A percentile compares a stretch with the other conserved stretches of the same genome.
Conservation (phyloP, 1,140 invertebrate genomes). For the Drosophila quadrilineata region DNA sequence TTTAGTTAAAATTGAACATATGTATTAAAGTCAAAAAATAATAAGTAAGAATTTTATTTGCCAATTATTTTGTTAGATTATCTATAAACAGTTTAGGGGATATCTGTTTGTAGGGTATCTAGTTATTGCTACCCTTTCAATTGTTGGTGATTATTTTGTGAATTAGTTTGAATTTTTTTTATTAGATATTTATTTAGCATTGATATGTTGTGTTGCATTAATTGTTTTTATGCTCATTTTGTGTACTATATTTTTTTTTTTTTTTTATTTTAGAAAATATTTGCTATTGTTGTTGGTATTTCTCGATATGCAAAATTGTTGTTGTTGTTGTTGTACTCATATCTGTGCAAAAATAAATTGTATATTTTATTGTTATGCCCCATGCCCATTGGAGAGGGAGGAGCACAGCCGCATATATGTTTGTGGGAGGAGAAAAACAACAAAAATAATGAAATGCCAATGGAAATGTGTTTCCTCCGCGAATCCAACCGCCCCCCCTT, state of each 20-base stretch:
- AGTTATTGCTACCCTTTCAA: neutral
- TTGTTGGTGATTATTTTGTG: neutral
- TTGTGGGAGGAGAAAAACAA: constrained; percentile 11
- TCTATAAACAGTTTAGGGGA: neutral
- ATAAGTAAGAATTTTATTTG: neutral
- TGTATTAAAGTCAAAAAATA: too few relatives aligned
- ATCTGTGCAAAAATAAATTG: constrained; percentile 24
- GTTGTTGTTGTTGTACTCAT: constrained; percentile 10
- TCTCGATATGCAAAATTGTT: neutral
- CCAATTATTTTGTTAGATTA: too few relatives aligned
- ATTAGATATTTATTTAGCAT: constrained; percentile 18
- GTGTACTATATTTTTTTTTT: too few relatives aligned
- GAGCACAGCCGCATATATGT: neutral
- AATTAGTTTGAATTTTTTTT: neutral
- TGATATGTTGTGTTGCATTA: constrained; percentile 15
- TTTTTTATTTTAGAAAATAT: constrained; percentile 20
- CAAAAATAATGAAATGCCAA: constrained; percentile 41
- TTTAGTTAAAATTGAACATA: too few relatives aligned
- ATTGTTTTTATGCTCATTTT: constrained; percentile 24
- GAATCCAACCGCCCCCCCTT: too few relatives aligned
- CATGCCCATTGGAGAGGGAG: neutral
- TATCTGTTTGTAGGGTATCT: neutral
- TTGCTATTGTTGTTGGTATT: neutral
- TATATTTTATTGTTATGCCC: constrained; percentile 15
- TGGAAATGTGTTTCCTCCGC: constrained; percentile 34